phyloP scores from a whole-genome alignment of 2,888 invertebrate species.

The Argynnis bischoffii region DNA sequence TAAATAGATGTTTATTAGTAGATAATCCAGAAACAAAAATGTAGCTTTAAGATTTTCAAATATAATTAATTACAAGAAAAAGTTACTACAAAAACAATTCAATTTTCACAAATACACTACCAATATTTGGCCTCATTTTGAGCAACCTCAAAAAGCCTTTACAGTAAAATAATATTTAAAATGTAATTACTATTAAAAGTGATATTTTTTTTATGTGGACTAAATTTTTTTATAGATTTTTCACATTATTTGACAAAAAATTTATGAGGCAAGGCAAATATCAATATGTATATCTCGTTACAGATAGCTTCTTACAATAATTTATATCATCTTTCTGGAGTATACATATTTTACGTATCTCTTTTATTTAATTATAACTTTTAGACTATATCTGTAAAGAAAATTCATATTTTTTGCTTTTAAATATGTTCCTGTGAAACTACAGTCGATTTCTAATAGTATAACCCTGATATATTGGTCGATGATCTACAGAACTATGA shows the following conservation, averaged over 20 bases:
- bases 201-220: not conserved
- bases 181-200: not conserved
- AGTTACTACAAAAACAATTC: not conserved
- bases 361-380: not conserved
- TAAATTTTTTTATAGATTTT: not conserved
- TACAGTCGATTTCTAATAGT: slow-evolving; percentile 23
- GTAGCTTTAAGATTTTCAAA: not conserved
- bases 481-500: slow-evolving; percentile 10
- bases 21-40: slow-evolving; percentile 12
- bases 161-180: not conserved
- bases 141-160: slow-evolving; percentile 18
- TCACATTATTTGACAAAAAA: too few species aligned
- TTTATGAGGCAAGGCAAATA: too few species aligned
- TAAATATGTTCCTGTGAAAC: slow-evolving; percentile 15
- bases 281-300: too few species aligned
- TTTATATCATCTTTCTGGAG: too few species aligned
- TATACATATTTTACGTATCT: not conserved
- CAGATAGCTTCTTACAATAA: too few species aligned
- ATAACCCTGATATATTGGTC: slow-evolving; percentile 23
- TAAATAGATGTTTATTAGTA: too few species aligned
- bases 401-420: not conserved
- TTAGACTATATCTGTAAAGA: not conserved
- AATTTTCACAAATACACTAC: slow-evolving; percentile 6
- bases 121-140: slow-evolving; percentile 27
- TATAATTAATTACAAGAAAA: not conserved